phyloP scores from a whole-genome alignment of 2,113 vertebrate species.

The Pteropus alecto region DNA sequence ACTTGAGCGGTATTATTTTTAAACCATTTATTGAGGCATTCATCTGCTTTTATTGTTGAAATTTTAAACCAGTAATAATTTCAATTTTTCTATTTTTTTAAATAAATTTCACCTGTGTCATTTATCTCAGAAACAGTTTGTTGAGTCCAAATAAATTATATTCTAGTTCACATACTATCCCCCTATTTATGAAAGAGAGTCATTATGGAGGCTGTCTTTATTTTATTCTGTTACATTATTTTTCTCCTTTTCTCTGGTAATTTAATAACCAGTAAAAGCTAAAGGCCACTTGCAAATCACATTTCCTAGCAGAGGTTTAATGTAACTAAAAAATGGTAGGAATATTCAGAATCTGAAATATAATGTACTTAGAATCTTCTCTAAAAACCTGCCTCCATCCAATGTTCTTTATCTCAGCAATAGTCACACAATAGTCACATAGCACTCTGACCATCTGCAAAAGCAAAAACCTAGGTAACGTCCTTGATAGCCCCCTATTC shows the following conservation, averaged over 20 bases:
- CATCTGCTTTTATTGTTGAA: not conserved
- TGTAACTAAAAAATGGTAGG: not conserved
- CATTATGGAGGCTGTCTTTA: not conserved
- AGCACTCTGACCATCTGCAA: not conserved
- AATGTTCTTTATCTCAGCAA: not conserved
- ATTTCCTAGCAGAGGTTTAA: not conserved
- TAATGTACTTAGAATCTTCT: not conserved
- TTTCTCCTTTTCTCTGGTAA: not conserved
- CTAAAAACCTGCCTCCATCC: not conserved
- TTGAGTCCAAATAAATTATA: not conserved
- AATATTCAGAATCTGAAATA: not conserved
- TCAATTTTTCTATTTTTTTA: not conserved
- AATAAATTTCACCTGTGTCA: not conserved
- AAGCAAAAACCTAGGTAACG: not conserved
- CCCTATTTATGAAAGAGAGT: not conserved
- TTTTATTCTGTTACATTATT: not conserved
- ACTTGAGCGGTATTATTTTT: conserved; percentile 2
- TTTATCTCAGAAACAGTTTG: not conserved
- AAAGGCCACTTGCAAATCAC: not conserved
- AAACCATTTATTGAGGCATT: not conserved
- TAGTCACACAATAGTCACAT: not conserved
- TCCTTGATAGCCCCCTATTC: not conserved
- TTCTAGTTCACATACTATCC: not conserved
- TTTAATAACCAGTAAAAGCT: not conserved
- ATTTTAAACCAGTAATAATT: not conserved